phyloP scores from a whole-genome alignment of 2,797 vertebrate genomes.

The Characodon lateralis region DNA sequence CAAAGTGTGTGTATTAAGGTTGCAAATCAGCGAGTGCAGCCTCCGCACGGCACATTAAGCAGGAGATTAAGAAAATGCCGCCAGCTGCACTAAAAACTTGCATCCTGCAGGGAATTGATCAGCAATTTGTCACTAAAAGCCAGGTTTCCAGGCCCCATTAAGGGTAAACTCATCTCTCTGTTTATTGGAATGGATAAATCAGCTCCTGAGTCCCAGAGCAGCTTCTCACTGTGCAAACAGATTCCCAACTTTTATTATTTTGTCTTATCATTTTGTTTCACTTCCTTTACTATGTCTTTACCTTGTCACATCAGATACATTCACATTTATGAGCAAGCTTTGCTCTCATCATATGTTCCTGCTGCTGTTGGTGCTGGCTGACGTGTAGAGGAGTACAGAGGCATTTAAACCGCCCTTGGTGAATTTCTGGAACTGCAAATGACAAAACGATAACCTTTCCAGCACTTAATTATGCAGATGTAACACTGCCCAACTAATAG shows the following conservation, averaged over 20 bases:
- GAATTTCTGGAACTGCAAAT: constrained; percentile 21
- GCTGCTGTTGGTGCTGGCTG: constrained; percentile 15
- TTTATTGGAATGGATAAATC: constrained; percentile 58
- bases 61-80: constrained; percentile 24
- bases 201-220: constrained; percentile 16
- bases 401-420: constrained; percentile 17
- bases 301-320: constrained; percentile 9
- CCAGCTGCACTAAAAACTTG: background rate
- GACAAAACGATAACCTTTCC: constrained; percentile 47
- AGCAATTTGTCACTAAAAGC: constrained; percentile 40
- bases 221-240: constrained; percentile 6
- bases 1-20: constrained; percentile 18
- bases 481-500: constrained; percentile 13
- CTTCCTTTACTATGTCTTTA: constrained; percentile 8
- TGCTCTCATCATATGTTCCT: constrained; percentile 4
- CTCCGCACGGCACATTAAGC: constrained; percentile 12
- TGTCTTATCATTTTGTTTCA: constrained; percentile 9
- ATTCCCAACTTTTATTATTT: constrained; percentile 13
- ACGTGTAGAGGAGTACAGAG: constrained; percentile 13
- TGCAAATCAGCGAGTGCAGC: constrained; percentile 26
- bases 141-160: constrained; percentile 31
- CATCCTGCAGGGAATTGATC: constrained; percentile 41
- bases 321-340: constrained; percentile 15
- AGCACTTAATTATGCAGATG: constrained; percentile 43
- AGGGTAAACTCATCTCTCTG: constrained; percentile 39